Evolutionary conservation across 2,888 invertebrate genomes (phyloP), one percentile per base, ranked within the genome.

Genomic region (Agonopterix arenella): DNA sequence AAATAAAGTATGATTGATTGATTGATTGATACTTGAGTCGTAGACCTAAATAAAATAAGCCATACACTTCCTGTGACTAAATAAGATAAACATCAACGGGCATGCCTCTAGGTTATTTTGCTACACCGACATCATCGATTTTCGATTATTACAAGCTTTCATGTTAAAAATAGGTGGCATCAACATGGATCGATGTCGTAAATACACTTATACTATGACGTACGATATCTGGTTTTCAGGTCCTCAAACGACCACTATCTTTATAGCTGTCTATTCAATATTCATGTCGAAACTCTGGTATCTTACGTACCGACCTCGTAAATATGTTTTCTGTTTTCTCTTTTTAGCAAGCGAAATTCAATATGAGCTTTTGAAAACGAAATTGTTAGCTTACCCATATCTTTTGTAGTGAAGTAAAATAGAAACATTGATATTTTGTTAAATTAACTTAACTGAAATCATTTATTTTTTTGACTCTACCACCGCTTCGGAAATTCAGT

Each of bases 201-300:
- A 49, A 52, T 48, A 36, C 45, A 40, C 47, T 51, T 46, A 48
- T 53, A 48, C 55, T 49, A 48, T 61, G 60, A 61, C 61, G 61
- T 60, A 58, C 38, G 53, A 52, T 59, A 60, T 71, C 66, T 66
- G 63, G 61, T 58, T 62, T 52, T 57, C 52, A 53, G 60, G 58
- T 61, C 61, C 59, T 63, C 58, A 53, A 57, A 55, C 52, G 48
- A 52, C 57, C 49, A 53, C 59, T 68, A 72, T 73, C 60, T 73
- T 73, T 69, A 69, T 66, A 52, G 62, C 60, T 53, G 61, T 62
- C 52, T 52, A 63, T 66, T 61, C 56, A 63, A 63, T 62, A 60
- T 63, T 54, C 59, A 58, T 59, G 50, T 55, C 58, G 59, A 62
- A 58, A 66, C n/a, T 9, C 10, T 7, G n/a, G 10, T 40, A n/a